Base-by-base conservation (phyloP, 1,140 invertebrate species). In the Heliconius hermathena region DNA sequence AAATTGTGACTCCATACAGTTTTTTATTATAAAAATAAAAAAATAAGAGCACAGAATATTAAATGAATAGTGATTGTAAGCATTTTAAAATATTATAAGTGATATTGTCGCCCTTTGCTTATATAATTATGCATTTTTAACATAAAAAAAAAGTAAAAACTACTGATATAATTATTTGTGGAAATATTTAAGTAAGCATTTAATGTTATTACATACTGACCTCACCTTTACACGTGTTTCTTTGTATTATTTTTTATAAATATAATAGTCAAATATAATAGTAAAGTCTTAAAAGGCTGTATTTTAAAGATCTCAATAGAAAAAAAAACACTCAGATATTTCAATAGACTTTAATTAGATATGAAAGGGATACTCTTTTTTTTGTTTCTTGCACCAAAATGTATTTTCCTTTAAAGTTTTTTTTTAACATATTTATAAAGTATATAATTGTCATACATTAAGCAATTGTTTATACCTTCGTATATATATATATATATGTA, bases 401-500 rank as follows among this genome's bases (percentile, higher is more conserved):
- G 16, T 52, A 52, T 20, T 20, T 3, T 52, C 13, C 13, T 46
- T 46, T 4, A 46, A 46, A 46, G 13, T 16, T 46, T 46, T 46
- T 46, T 38, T 9, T 9, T 38, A 4, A 49, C 16, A 49, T 49
- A 18, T 49, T 18, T 49, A 49, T 49, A 49, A 18, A 49, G 18
- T 49, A 49, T 49, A 18, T 49, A 18, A 57, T 57, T 57, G 20
- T 57, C 20, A 57, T 57, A 57, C 54, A 57, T 22, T 57, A 57
- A 22, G 54, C n/a, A 57, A 57, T n/a, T 57, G n/a, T 60, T n/a
- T 60, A 1, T 57, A 75, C 22, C n/a, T 78, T 60, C 73, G 38
- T 73, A 79, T 29, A 73, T 71, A 36, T 73, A 79, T 29, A 73
- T 71, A 78, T 33, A 52, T 52, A 46, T 36, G 33, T 36, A 46